Percentiles rank a stretch among this genome's conserved stretches.
These are phyloP conservation scores for Drosophila fungiperda DNA, from an alignment of 2,888 invertebrate genomes.

Conservation along the genomic window DNA sequence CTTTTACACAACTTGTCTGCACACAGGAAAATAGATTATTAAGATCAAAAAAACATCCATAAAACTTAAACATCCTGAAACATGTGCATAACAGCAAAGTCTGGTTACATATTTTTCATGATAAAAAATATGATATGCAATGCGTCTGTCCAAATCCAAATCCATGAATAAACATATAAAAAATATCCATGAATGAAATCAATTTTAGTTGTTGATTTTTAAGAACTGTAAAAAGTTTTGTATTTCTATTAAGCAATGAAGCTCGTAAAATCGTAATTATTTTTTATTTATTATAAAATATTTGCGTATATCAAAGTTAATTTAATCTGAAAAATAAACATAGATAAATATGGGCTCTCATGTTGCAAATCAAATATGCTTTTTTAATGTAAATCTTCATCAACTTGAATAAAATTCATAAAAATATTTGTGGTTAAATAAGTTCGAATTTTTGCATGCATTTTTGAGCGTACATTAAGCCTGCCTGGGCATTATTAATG, in stretches of 20 bases:
- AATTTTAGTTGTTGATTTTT: neutral
- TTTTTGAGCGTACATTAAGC: conserved; percentile 50
- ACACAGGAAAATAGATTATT: neutral
- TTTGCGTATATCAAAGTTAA: neutral
- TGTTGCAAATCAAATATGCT: neutral
- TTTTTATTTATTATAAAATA: neutral
- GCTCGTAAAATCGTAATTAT: neutral
- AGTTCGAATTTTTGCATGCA: conserved; percentile 15
- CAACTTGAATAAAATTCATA: neutral
- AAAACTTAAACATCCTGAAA: neutral
- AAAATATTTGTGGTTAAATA: conserved; percentile 3
- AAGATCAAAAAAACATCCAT: neutral
- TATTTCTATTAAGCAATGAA: neutral
- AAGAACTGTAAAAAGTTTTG: neutral
- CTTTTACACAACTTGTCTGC: neutral
- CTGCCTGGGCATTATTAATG: conserved; percentile 68
- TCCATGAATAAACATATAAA: neutral
- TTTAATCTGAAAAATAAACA: neutral
- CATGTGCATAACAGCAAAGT: neutral
- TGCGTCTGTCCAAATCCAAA: neutral
- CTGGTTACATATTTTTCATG: neutral
- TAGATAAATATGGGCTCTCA: neutral
- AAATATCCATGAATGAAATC: neutral
- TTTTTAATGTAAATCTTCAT: neutral
- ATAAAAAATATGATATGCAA: neutral